Percentiles rank a stretch among this genome's conserved stretches.
Evolutionary conservation across 2,888 invertebrate species (phyloP).

Genomic region (Eilema griseolum): DNA sequence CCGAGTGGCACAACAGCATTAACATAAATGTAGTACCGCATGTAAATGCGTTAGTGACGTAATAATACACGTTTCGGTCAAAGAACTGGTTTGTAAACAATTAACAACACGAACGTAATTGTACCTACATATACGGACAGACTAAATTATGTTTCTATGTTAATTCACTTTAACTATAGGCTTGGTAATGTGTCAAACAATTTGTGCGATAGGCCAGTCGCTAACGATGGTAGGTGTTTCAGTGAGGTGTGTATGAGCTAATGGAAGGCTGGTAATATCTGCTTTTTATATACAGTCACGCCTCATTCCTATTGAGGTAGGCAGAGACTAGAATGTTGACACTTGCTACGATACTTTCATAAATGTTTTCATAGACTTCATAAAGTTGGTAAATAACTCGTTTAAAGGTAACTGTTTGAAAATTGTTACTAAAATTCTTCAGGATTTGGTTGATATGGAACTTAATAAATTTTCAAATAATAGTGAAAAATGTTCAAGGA

Average conservation of each 20-base stretch:
- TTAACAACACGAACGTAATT: conserved; percentile 13
- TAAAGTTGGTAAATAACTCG: no score
- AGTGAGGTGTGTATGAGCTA: neutral
- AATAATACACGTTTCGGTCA: conserved; percentile 56
- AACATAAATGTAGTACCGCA: conserved; percentile 49
- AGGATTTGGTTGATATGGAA: no score
- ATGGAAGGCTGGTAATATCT: neutral
- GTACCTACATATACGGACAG: neutral
- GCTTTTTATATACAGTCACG: neutral
- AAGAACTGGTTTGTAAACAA: conserved; percentile 62
- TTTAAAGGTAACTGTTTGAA: no score
- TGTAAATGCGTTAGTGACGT: conserved; percentile 54
- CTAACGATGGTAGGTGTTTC: neutral
- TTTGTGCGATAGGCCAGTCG: neutral
- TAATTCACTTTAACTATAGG: conserved; percentile 12
- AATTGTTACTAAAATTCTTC: no score
- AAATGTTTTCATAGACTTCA: no score
- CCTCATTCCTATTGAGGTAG: no score
- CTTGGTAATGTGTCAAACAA: conserved; percentile 5
- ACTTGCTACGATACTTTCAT: no score
- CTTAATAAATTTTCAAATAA: no score
- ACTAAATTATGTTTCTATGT: conserved; percentile 19
- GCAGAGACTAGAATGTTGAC: no score
- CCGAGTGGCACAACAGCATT: conserved; percentile 29
- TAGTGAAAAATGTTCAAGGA: no score